Conservation (phyloP, 2,888 invertebrate genomes). For the Urechis unicinctus region DNA sequence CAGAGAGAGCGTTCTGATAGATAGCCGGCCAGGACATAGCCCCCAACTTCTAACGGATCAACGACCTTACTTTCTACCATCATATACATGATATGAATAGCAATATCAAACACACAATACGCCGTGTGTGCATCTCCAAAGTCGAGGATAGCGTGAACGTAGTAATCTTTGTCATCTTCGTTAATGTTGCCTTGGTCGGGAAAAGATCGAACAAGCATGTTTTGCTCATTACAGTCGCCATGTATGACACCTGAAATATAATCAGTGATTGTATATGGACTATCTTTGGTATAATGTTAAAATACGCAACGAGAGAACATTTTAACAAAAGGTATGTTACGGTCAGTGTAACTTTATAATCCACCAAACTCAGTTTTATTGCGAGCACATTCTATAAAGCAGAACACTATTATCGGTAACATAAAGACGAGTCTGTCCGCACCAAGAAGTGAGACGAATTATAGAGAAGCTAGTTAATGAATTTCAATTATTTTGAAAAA, state of each 20-base stretch:
- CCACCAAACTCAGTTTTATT: no score
- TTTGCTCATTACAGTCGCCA: slow-evolving; percentile 87
- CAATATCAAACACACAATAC: slow-evolving; percentile 73
- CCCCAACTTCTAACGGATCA: slow-evolving; percentile 35
- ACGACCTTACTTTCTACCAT: slow-evolving; percentile 64
- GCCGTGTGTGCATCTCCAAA: slow-evolving; percentile 75
- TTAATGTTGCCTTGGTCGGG: slow-evolving; percentile 42
- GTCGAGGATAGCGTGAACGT: slow-evolving; percentile 70
- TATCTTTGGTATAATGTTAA: no score
- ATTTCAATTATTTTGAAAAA: no score
- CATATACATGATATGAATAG: slow-evolving; percentile 74
- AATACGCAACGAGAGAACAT: no score
- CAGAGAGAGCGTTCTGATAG: slow-evolving; percentile 59
- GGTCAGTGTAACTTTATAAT: background rate
- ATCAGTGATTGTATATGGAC: background rate
- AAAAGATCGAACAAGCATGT: slow-evolving; percentile 61
- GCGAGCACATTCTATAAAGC: no score
- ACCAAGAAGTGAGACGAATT: no score
- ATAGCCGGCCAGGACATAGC: slow-evolving; percentile 72
- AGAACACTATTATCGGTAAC: no score
- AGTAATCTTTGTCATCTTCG: slow-evolving; percentile 51
- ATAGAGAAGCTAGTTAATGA: no score
- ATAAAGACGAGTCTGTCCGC: no score
- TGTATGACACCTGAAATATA: slow-evolving; percentile 67
- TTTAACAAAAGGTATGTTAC: background rate